A percentile compares a stretch with the other conserved stretches of the same genome.
Evolutionary conservation across 2,113 vertebrate species (phyloP).

Genomic region (Microtus pennsylvanicus): DNA sequence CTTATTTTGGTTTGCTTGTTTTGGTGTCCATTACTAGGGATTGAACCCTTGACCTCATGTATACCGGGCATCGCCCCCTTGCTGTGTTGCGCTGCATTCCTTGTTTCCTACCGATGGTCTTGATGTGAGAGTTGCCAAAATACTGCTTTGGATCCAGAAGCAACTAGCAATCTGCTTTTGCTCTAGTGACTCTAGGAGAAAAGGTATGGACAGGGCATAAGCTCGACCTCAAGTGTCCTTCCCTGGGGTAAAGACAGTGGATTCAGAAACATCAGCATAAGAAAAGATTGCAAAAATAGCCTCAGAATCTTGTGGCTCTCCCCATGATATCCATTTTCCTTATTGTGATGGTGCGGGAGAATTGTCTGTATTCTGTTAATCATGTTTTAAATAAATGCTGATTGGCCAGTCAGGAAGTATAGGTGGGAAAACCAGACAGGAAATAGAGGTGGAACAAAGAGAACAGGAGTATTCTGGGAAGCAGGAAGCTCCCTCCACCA

Average conservation of each 20-base stretch:
- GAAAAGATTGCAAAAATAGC: background rate
- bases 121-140: constrained; percentile 40
- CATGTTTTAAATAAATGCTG: no score
- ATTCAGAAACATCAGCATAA: background rate
- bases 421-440: no score
- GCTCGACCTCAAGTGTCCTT: background rate
- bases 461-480: no score
- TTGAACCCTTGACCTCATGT: background rate
- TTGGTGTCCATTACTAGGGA: background rate
- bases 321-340: background rate
- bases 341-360: background rate
- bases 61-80: background rate
- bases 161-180: background rate
- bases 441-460: no score
- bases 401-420: no score
- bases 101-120: background rate
- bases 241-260: background rate
- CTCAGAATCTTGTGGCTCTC: background rate
- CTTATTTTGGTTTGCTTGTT: background rate
- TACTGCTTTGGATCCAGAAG: background rate
- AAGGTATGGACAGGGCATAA: background rate
- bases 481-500: no score
- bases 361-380: no score
- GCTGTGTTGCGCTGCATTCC: background rate
- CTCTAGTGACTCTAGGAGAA: background rate